Percentiles rank a stretch among this genome's conserved stretches.
These are phyloP conservation scores for Lochmaea capreae DNA, from an alignment of 2,888 invertebrate species.

Conservation along the genomic window DNA sequence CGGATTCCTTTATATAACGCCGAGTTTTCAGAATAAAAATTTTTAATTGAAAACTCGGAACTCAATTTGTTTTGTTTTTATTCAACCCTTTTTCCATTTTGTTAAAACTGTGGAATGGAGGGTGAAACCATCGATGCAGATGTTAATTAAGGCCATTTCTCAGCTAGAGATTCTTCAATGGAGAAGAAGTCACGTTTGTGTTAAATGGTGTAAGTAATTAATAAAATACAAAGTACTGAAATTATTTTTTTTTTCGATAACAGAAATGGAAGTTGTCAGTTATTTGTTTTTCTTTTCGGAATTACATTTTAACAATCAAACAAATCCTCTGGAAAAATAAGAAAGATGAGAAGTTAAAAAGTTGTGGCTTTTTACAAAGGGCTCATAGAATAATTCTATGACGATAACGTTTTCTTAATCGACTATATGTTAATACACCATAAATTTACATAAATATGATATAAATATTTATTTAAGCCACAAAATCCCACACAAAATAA, in stretches of 20 bases:
- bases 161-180: constrained; percentile 13
- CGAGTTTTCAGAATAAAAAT: not conserved
- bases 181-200: constrained; percentile 21
- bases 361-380: no score
- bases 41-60: not conserved
- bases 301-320: not conserved
- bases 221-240: constrained; percentile 25
- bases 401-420: not conserved
- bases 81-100: constrained; percentile 19
- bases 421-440: not conserved
- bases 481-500: not conserved
- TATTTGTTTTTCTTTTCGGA: not conserved
- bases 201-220: constrained; percentile 24
- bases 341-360: not conserved
- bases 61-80: constrained; percentile 10
- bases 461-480: not conserved
- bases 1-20: not conserved
- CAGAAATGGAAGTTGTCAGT: constrained; percentile 11
- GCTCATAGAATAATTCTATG: not conserved
- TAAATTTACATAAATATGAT: not conserved
- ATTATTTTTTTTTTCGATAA: constrained; percentile 13
- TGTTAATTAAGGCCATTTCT: constrained; percentile 21
- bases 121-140: constrained; percentile 16
- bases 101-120: not conserved
- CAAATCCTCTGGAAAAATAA: not conserved